Conservation (phyloP, 2,797 vertebrate species). For the Salarias fasciatus region DNA sequence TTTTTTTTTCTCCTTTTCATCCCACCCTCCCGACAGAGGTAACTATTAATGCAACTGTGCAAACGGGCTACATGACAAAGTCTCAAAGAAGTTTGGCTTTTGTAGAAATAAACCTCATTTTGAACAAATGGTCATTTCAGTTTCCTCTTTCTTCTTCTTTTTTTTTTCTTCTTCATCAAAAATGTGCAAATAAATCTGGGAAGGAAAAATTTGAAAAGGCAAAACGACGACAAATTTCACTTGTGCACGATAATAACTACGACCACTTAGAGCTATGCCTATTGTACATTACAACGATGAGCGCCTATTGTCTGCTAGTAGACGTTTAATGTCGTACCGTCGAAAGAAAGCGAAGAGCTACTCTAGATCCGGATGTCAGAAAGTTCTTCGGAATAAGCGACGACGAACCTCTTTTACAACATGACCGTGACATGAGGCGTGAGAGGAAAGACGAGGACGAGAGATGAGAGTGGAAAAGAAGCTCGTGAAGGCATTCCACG, state of each 20-base stretch:
- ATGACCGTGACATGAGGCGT: slow-evolving; percentile 12
- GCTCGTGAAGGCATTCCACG: slow-evolving; percentile 37
- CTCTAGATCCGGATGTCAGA: slow-evolving; percentile 56
- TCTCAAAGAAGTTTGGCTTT: slow-evolving; percentile 36
- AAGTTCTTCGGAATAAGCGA: slow-evolving; percentile 18
- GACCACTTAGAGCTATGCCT: slow-evolving; percentile 75
- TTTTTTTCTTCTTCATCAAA: slow-evolving; percentile 24
- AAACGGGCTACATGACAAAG: slow-evolving; percentile 55
- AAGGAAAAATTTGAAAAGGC: slow-evolving; percentile 63
- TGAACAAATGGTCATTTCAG: slow-evolving; percentile 29
- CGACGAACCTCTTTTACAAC: too few species aligned
- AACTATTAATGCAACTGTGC: slow-evolving; percentile 59
- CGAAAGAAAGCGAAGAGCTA: slow-evolving; percentile 63
- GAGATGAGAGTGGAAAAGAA: slow-evolving; percentile 43
- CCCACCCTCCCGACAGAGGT: slow-evolving; percentile 32
- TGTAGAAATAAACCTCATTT: slow-evolving; percentile 36
- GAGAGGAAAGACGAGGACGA: slow-evolving; percentile 43
- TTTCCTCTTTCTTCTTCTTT: slow-evolving; percentile 7
- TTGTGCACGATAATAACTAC: slow-evolving; percentile 75
- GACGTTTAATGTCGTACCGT: slow-evolving; percentile 66
- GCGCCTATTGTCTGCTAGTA: slow-evolving; percentile 70
- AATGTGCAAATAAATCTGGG: slow-evolving; percentile 73
- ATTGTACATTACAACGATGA: slow-evolving; percentile 75
- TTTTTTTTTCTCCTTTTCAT: background rate
- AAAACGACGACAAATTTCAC: slow-evolving; percentile 72